A percentile compares a stretch with the other conserved stretches of the same genome.
Evolutionary conservation across 1,140 invertebrate genomes (phyloP).

Genomic region (Magallana ariakensis): DNA sequence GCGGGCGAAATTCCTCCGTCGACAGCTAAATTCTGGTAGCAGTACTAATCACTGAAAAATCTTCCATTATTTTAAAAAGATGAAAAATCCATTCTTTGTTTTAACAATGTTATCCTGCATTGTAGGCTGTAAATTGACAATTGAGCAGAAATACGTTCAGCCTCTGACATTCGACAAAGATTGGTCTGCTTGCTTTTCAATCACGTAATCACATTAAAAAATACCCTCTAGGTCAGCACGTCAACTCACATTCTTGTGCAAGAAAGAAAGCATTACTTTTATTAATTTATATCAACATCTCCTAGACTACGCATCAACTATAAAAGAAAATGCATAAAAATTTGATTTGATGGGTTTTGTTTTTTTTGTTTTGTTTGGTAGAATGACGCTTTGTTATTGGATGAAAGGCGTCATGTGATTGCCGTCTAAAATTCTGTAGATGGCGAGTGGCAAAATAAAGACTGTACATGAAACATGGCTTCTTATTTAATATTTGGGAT

Average conservation of each 20-base stretch:
- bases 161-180: background rate
- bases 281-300: too few species aligned
- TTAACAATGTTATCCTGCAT: conserved; percentile 4
- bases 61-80: conserved; percentile 32
- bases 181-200: background rate
- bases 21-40: background rate
- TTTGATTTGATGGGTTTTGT: too few species aligned
- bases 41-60: conserved; percentile 23
- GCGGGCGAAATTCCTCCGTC: background rate
- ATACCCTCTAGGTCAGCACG: background rate
- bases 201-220: background rate
- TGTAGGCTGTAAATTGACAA: conserved; percentile 20
- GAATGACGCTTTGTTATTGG: too few species aligned
- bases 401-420: too few species aligned
- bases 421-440: too few species aligned
- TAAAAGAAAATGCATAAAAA: too few species aligned
- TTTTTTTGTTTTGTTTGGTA: too few species aligned
- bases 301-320: too few species aligned
- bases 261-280: too few species aligned
- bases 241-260: background rate
- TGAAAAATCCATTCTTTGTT: background rate
- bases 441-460: too few species aligned
- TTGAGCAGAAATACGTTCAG: background rate
- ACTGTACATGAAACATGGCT: too few species aligned
- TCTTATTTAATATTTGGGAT: too few species aligned